A percentile compares a stretch with the other conserved stretches of the same genome.
These are phyloP conservation scores for Felis chaus DNA, from an alignment of 2,113 vertebrate species.

Conservation along the genomic window DNA sequence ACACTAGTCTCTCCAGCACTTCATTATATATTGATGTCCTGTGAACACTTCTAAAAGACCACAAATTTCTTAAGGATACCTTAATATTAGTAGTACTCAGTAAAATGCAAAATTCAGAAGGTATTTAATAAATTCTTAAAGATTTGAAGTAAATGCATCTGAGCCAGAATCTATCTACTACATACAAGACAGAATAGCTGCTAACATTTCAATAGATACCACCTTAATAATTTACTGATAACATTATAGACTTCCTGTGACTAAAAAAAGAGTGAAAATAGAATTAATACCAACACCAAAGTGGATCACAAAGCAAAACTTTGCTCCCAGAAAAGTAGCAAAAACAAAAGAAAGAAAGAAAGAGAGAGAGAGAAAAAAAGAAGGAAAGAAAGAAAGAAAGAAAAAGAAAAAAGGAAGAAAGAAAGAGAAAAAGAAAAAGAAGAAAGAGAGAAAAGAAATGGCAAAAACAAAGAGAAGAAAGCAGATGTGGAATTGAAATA, in stretches of 20 bases:
- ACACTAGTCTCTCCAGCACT: background rate
- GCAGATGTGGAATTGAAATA: background rate
- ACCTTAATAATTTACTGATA: background rate
- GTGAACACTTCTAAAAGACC: background rate
- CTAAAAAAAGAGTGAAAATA: background rate
- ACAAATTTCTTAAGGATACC: background rate
- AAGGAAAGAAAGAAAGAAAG: too few relatives aligned
- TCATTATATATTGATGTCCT: background rate
- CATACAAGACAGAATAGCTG: background rate
- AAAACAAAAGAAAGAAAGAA: slow-evolving; percentile 10
- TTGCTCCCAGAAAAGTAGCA: background rate
- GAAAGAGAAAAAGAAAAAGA: background rate
- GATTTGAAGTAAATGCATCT: background rate
- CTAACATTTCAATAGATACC: background rate
- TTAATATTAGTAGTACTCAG: background rate
- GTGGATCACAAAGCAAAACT: background rate
- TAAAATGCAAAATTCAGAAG: background rate
- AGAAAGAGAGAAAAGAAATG: background rate
- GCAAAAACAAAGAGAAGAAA: background rate
- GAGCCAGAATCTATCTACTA: background rate
- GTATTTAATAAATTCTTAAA: background rate
- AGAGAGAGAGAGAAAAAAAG: background rate
- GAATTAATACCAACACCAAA: background rate
- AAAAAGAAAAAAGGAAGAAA: background rate
- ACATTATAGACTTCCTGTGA: background rate